Conservation (phyloP, 2,113 vertebrate species). For the Percina caprodes region DNA sequence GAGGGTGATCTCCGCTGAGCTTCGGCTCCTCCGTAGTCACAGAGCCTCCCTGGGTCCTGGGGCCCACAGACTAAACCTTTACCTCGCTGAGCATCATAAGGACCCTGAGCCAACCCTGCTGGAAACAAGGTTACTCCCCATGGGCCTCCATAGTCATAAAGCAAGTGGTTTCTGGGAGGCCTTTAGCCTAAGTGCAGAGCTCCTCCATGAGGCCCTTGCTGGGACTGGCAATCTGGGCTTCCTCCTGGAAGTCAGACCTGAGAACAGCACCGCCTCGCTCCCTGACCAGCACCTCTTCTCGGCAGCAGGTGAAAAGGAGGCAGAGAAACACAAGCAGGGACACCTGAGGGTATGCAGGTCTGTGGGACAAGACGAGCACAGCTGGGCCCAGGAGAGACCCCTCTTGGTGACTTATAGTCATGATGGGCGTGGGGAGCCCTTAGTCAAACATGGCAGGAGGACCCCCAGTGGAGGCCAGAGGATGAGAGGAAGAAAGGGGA, state of each 20-base stretch:
- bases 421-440: slow-evolving; percentile 82
- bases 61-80: slow-evolving; percentile 79
- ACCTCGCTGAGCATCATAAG: slow-evolving; percentile 68
- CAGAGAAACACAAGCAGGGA: slow-evolving; percentile 46
- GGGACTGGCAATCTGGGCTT: slow-evolving; percentile 75
- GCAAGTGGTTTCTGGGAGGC: slow-evolving; percentile 80
- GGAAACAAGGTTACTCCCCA: slow-evolving; percentile 76
- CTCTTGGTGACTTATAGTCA: slow-evolving; percentile 87
- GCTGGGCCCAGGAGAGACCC: slow-evolving; percentile 86
- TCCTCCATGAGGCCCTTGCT: slow-evolving; percentile 69
- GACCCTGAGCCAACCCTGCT: slow-evolving; percentile 72
- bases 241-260: slow-evolving; percentile 78
- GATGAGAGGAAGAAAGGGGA: slow-evolving; percentile 70
- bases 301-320: slow-evolving; percentile 25
- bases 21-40: slow-evolving; percentile 77
- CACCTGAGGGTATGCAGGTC: slow-evolving; percentile 83
- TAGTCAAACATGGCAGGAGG: slow-evolving; percentile 76
- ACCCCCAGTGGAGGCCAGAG: slow-evolving; percentile 56
- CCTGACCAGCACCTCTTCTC: slow-evolving; percentile 32
- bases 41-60: slow-evolving; percentile 47
- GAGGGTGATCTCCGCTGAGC: slow-evolving; percentile 84
- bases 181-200: slow-evolving; percentile 78
- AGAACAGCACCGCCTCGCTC: slow-evolving; percentile 65
- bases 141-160: slow-evolving; percentile 29
- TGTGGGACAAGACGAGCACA: slow-evolving; percentile 80